These are phyloP conservation scores for Cololabis saira DNA, from an alignment of 2,113 vertebrate species.

Conservation along the genomic window DNA sequence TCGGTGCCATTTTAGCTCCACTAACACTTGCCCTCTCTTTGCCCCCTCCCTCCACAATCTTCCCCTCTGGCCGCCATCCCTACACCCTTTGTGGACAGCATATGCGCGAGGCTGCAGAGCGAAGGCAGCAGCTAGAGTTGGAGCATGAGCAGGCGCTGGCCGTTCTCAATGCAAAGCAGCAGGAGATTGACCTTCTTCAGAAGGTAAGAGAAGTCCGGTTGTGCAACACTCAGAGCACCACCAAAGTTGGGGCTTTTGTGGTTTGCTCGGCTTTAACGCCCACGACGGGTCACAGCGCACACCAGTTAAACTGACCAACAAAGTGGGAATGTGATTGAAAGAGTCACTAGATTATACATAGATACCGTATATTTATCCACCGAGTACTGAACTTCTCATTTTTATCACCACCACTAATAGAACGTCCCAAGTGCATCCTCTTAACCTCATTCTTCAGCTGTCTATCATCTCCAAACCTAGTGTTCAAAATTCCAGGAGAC, in stretches of 20 bases:
- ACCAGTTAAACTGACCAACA: constrained; percentile 34
- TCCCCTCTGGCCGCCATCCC: constrained; percentile 46
- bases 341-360: not conserved
- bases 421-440: constrained; percentile 2
- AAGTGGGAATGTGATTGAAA: constrained; percentile 41
- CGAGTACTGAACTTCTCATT: constrained; percentile 9
- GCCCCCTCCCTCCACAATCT: constrained; percentile 34
- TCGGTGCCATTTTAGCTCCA: constrained; percentile 52
- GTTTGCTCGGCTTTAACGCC: constrained; percentile 14
- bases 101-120: constrained; percentile 98
- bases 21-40: constrained; percentile 73
- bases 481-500: constrained; percentile 37
- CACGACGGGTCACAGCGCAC: constrained; percentile 45
- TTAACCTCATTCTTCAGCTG: constrained; percentile 38
- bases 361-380: not conserved
- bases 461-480: constrained; percentile 34
- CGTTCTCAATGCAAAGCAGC: constrained; percentile 96
- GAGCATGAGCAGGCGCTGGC: constrained; percentile 99
- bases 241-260: constrained; percentile 17
- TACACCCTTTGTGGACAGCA: constrained; percentile 84
- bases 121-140: constrained; percentile 98
- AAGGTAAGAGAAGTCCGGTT: constrained; percentile 83
- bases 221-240: constrained; percentile 21
- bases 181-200: constrained; percentile 98
- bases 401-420: constrained; percentile 19